These are phyloP conservation scores for Syrphus vitripennis DNA, from an alignment of 2,888 invertebrate species.

Conservation along the genomic window DNA sequence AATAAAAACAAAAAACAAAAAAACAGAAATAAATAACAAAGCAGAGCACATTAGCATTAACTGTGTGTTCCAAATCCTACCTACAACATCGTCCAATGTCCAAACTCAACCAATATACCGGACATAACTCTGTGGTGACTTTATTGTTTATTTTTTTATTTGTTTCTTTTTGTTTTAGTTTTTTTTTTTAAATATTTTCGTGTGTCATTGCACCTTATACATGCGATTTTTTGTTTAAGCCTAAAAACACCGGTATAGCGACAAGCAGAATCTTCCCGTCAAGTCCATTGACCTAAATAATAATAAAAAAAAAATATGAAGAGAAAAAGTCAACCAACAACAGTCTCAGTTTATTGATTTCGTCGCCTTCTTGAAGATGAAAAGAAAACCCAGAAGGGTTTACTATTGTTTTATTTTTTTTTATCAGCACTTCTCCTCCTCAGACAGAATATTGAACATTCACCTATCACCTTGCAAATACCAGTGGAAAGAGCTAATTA, in stretches of 20 bases:
- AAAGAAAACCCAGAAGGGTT: not conserved
- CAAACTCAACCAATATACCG: conserved; percentile 8
- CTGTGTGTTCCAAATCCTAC: conserved; percentile 31
- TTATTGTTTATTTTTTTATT: conserved; percentile 12
- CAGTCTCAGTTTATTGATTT: conserved; percentile 21
- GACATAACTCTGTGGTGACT: conserved; percentile 35
- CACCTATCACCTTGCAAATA: not conserved
- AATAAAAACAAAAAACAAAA: not conserved
- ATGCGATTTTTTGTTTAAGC: not conserved
- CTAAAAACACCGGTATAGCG: not conserved
- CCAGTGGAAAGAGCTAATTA: not conserved
- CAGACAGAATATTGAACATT: not conserved
- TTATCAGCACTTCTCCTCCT: not conserved
- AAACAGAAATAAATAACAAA: not conserved
- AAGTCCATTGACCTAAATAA: conserved; percentile 51
- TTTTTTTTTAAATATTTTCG: not conserved
- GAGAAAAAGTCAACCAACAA: not conserved
- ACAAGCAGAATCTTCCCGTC: not conserved
- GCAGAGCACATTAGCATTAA: conserved; percentile 35
- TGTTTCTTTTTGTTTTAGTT: not conserved
- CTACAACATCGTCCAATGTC: not conserved
- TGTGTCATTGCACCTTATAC: conserved; percentile 43
- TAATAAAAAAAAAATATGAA: conserved; percentile 20
- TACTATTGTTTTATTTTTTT: not conserved
- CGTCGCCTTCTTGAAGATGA: not conserved